Percentiles rank a stretch among this genome's conserved stretches.
Evolutionary conservation across 2,113 vertebrate genomes (phyloP).

Genomic region (Manacus vitellinus): DNA sequence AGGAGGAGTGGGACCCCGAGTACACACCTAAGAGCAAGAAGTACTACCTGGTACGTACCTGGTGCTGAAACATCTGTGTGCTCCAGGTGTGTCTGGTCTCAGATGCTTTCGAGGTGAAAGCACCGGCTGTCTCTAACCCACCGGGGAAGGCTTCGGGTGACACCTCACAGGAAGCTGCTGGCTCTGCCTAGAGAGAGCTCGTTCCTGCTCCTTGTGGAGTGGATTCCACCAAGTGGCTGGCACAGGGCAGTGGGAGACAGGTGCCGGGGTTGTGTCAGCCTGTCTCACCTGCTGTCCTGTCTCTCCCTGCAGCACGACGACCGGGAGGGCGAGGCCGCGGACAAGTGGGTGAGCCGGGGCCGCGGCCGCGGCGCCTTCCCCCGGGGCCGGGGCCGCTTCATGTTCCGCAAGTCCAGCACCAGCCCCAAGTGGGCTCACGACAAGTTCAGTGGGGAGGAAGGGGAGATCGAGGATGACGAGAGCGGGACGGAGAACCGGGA

Average conservation of each 20-base stretch:
- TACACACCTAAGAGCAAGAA: slow-evolving; percentile 93
- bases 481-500: slow-evolving; percentile 83
- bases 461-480: slow-evolving; percentile 82
- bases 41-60: slow-evolving; percentile 89
- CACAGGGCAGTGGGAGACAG: background rate
- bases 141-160: background rate
- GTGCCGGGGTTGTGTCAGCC: background rate
- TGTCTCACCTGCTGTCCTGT: background rate
- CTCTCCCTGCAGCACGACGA: slow-evolving; percentile 84
- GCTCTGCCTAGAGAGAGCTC: background rate
- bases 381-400: slow-evolving; percentile 87
- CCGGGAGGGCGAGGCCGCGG: slow-evolving; percentile 84
- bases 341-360: slow-evolving; percentile 83
- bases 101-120: background rate
- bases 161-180: background rate
- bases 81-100: background rate
- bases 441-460: slow-evolving; percentile 88
- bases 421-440: slow-evolving; percentile 90
- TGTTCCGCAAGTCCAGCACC: slow-evolving; percentile 88
- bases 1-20: slow-evolving; percentile 92
- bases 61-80: background rate
- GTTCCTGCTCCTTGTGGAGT: background rate
- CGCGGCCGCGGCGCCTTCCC: slow-evolving; percentile 81
- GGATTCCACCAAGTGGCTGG: background rate
- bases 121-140: background rate